A percentile compares a stretch with the other conserved stretches of the same genome.
Evolutionary conservation across 1,140 invertebrate genomes (phyloP).

Genomic region (Dryas iulia): DNA sequence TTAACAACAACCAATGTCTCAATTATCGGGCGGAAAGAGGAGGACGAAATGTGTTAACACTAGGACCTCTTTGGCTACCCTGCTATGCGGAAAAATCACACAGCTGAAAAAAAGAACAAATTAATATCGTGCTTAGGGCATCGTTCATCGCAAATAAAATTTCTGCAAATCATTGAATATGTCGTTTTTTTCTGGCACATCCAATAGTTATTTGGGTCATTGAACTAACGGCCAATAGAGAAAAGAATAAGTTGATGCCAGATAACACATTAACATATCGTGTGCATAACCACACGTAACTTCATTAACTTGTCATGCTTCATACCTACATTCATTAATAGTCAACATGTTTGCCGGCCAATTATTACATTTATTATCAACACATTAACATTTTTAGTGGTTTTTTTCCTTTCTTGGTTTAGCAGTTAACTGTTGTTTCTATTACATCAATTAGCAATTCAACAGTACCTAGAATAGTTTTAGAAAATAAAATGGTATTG

Average conservation of each 20-base stretch:
- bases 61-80: too few species aligned
- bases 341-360: conserved; percentile 36
- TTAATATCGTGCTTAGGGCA: too few species aligned
- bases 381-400: conserved; percentile 3
- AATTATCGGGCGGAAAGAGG: too few species aligned
- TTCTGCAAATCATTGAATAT: neutral
- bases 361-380: conserved; percentile 27
- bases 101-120: too few species aligned
- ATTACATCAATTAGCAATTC: neutral
- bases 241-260: conserved; percentile 31
- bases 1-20: too few species aligned
- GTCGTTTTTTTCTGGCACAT: neutral
- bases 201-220: conserved; percentile 59
- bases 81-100: too few species aligned
- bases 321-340: conserved; percentile 37
- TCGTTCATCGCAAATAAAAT: too few species aligned
- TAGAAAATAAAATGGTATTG: neutral
- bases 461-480: neutral
- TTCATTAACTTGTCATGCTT: conserved; percentile 39
- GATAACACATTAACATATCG: conserved; percentile 48
- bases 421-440: conserved; percentile 7
- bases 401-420: neutral
- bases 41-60: too few species aligned
- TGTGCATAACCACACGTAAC: conserved; percentile 43
- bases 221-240: conserved; percentile 60